Evolutionary conservation across 2,113 vertebrate species (phyloP), one percentile per base, ranked within the genome.

Genomic region (Oreamnos americanus): DNA sequence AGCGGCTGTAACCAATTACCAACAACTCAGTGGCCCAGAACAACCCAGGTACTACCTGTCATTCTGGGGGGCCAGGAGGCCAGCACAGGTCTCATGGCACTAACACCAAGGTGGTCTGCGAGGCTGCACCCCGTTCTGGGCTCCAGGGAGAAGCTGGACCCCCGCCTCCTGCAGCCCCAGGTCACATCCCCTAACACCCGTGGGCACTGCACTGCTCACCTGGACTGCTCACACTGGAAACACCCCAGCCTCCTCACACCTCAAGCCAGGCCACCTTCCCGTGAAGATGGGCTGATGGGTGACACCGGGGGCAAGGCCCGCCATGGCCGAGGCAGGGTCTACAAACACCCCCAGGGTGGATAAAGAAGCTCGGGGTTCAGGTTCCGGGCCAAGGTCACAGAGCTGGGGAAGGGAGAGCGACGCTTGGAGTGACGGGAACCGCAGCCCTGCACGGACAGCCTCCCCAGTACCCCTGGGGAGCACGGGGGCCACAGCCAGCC

Each of bases 131-230:
- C 74, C 19, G 14, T 39, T 15, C 60, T 23, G 7, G 43, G 30
- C 84, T 14, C 26, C 3, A 2, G 39, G 11, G 23, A 25, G 49
- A 55, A 36, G 15, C 71, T 76, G 2, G n/a, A 2, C n/a, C 17
- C 53, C 23, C 0, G 0, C 33, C 1, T 62, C 45, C 19, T 28
- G 14, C 23, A 0, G 6, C 60, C 7, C 11, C 47, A 6, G 2
- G 60, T 10, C 60, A 33, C 23, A 76, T 14, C 12, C 71, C 23
- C 39, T 76, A 76, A 26, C 71, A 26, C 71, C 36, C 13, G 11
- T 3, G 12, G 36, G 23, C 71, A 7, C 36, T 8, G 45, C 45
- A 45, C 45, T 45, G 45, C 45, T 76, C 39, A 25, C 39, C 23
- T 6, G 23, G 23, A 76, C 23, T 3, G 0, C 36, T 26, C 71